Base-by-base conservation (phyloP, 2,797 vertebrate genomes). In the Loris lydekkerianus region DNA sequence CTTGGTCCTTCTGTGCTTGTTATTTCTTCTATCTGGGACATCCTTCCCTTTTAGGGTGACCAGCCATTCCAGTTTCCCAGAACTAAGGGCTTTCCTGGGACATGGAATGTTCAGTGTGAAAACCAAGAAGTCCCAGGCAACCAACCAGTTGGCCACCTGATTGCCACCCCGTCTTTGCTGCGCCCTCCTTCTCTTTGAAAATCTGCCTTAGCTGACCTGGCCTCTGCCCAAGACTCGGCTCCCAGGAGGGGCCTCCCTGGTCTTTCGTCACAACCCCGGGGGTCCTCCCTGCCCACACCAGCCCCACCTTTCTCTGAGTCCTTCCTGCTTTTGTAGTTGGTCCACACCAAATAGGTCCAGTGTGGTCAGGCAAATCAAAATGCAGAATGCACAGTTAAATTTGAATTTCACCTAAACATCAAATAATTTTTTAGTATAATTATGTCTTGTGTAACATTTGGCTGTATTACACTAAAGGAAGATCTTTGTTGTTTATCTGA, bases 231-330 rank as follows among this genome's bases (percentile, higher is more conserved):
- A 40, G 27, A 2, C 29, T 18, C 5, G 3, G 4, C 1, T 40
- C 72, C 25, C 49, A 14, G 10, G 4, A 0, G 20, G 6, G 40
- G 25, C 15, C 0, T 0, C 21, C 21, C 43, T 10, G 25, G 0
- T 4, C 53, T 34, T 25, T 29, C 1, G 0, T 0, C 56, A 2
- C 6, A 0, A 25, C 31, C 34, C 78, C 31, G 34, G 0, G 17
- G 6, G 23, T 18, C 10, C 0, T 0, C 29, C 27, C 77, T 25
- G 20, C 25, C 37, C 77, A 9, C 81, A 2, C 5, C 1, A 9
- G 4, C 2, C 7, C 43, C 37, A 2, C 31, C 85, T 77, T 34
- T 11, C 73, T 37, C 75, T 34, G 76, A n/a, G 78, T 34, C 37
- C 63, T 49, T 43, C 88, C 43, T 60, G n/a, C 34, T 61, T 17